Base-by-base conservation (phyloP, 2,797 vertebrate genomes). In the Lophotriccus pileatus region DNA sequence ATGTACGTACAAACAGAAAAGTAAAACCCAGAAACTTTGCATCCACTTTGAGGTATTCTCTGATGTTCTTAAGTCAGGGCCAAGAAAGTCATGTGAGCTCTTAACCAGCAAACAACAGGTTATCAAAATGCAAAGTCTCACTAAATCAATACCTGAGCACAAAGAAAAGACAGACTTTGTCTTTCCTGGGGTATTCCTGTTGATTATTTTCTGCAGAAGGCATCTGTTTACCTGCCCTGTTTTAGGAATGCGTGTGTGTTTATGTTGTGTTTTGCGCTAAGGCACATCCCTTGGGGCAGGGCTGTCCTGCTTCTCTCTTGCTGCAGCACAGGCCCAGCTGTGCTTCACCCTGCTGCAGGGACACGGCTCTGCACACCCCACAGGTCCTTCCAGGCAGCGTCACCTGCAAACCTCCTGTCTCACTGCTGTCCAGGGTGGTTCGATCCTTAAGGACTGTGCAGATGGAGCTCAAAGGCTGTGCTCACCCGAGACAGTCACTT, bases 221-320 rank as follows among this genome's bases (percentile, higher is more conserved):
- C 30, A 73, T 46, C 14, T 0, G 1, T 73, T 81, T 10, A 24
- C 55, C 20, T 55, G 56, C 14, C 4, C 44, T 64, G 36, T 27
- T 22, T 24, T 27, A 52, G 77, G 39, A 56, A 23, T 1, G 2
- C 0, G 0, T 9, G 6, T 41, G 27, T 56, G 25, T 58, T 24
- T n/a, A 23, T 27, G 1, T n/a, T 23, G 34, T 25, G 4, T 36
- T 53, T 47, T 39, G 55, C 89, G 50, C 53, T 32, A 19, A 49
- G 66, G 55, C 24, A 6, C 3, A 13, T 39, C 49, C 53, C 53
- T 9, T 21, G 20, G 53, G 60, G 53, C 28, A 34, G 8, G 3
- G 36, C 5, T 68, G 14, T 27, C 0, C 0, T 55, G 28, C 7
- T 36, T 25, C 41, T 34, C 23, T 30, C 16, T 21, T 12, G 14